Conservation (phyloP, 2,797 vertebrate genomes). For the Passerculus sandwichensis region DNA sequence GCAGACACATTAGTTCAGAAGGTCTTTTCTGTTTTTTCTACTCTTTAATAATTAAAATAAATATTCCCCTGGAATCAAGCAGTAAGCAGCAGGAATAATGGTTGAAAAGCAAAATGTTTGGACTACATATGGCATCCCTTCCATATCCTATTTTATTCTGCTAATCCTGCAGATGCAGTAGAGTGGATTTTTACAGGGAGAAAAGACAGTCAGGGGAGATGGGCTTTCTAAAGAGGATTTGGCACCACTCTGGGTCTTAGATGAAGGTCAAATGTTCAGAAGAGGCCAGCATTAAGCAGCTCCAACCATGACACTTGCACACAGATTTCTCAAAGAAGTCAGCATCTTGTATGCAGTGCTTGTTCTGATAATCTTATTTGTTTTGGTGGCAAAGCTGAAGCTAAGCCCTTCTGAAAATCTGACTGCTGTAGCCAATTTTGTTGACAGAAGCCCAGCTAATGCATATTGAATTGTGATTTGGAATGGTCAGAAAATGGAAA, state of each 20-base stretch:
- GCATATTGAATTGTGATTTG: background rate
- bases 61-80: background rate
- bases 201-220: background rate
- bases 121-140: background rate
- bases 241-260: background rate
- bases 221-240: slow-evolving; percentile 12
- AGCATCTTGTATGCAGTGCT: background rate
- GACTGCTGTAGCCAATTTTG: slow-evolving; percentile 17
- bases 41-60: slow-evolving; percentile 5
- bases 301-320: background rate
- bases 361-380: slow-evolving; percentile 46
- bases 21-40: background rate
- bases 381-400: slow-evolving; percentile 36
- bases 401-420: slow-evolving; percentile 23
- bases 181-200: background rate
- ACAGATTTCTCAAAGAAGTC: background rate
- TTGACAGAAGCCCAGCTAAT: background rate
- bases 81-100: background rate
- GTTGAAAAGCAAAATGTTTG: background rate
- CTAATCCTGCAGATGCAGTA: background rate
- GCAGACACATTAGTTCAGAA: background rate
- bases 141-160: background rate
- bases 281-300: background rate
- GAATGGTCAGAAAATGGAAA: slow-evolving; percentile 10
- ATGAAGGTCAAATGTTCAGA: slow-evolving; percentile 21